Conservation (phyloP, 1,140 invertebrate genomes). For the Polyergus mexicanus region DNA sequence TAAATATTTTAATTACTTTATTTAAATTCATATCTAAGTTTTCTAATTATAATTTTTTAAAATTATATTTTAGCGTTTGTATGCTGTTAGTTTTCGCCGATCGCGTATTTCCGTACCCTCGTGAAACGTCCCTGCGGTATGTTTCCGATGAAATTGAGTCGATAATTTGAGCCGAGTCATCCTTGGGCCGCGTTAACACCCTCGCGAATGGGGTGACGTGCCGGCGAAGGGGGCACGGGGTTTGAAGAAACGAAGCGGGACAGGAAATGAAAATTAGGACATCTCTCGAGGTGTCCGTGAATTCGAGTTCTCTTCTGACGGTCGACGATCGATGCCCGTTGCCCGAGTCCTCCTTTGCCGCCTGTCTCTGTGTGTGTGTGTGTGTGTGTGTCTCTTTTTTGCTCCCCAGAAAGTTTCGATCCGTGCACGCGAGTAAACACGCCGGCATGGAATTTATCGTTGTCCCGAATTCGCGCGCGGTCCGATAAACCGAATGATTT, state of each 20-base stretch:
- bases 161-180: conserved; percentile 50
- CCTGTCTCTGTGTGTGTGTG: neutral
- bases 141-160: conserved; percentile 57
- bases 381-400: neutral
- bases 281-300: conserved; percentile 58
- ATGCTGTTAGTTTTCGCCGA: neutral
- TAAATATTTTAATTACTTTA: no score
- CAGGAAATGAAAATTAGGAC: conserved; percentile 58
- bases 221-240: neutral
- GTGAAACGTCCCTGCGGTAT: conserved; percentile 45
- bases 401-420: conserved; percentile 56
- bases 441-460: conserved; percentile 68
- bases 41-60: neutral
- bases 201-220: conserved; percentile 35
- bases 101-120: conserved; percentile 11
- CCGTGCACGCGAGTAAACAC: conserved; percentile 64
- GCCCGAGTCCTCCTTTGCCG: neutral
- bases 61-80: neutral
- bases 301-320: conserved; percentile 34
- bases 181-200: conserved; percentile 38
- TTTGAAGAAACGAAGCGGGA: conserved; percentile 16
- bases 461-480: conserved; percentile 63
- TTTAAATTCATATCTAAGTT: no score
- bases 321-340: conserved; percentile 44
- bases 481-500: conserved; percentile 67